A percentile compares a stretch with the other conserved stretches of the same genome.
Evolutionary conservation across 2,797 vertebrate genomes (phyloP).

Genomic region (Scyliorhinus canicula): DNA sequence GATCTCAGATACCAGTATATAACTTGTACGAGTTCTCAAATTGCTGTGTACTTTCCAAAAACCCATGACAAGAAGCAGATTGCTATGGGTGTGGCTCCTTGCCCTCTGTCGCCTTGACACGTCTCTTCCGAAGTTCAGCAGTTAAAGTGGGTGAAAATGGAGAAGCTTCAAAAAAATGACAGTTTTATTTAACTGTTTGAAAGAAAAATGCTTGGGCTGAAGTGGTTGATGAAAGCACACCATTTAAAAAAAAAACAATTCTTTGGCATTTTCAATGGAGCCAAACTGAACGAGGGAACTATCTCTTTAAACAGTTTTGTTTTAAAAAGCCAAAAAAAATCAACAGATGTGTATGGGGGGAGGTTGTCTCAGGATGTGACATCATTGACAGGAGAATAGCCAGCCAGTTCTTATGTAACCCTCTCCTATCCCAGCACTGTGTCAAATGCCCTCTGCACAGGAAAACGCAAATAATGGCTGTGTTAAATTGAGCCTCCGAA

Average conservation of each 20-base stretch:
- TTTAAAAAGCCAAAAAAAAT: background rate
- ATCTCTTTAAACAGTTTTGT: background rate
- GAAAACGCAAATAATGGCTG: background rate
- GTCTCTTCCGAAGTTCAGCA: background rate
- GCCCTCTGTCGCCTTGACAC: too few relatives aligned
- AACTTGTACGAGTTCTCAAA: background rate
- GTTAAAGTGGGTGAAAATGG: background rate
- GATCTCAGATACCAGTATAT: background rate
- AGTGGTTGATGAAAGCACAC: background rate
- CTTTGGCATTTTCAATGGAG: background rate
- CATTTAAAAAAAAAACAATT: background rate
- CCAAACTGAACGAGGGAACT: background rate
- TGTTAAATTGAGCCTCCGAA: slow-evolving; percentile 7
- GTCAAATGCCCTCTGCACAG: background rate
- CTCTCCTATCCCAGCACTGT: background rate
- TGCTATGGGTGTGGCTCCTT: background rate
- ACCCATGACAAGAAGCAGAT: background rate
- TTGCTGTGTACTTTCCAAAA: background rate
- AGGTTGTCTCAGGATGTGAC: slow-evolving; percentile 77
- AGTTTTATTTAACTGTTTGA: background rate
- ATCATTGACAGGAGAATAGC: slow-evolving; percentile 62
- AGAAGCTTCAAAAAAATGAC: background rate
- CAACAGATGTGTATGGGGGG: background rate
- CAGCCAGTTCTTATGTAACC: background rate
- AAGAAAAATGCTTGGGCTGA: background rate